These are phyloP conservation scores for Odontamblyopus rebecca DNA, from an alignment of 2,797 vertebrate species.

Conservation along the genomic window DNA sequence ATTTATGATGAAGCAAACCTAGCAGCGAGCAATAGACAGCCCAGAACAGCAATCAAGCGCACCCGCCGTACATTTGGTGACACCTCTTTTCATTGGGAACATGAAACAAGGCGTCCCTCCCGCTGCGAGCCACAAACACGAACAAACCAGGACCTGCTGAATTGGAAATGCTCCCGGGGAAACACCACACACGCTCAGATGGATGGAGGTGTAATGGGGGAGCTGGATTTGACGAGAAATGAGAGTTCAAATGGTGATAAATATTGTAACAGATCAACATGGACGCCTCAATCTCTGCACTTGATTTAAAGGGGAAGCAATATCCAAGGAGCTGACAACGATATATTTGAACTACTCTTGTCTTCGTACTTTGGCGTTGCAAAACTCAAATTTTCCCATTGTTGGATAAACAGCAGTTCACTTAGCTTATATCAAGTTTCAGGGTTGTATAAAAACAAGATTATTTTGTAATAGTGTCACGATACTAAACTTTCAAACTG, in stretches of 20 bases:
- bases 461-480: too few species aligned
- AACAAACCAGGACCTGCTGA: constrained; percentile 40
- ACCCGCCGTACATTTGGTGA: constrained; percentile 54
- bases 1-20: constrained; percentile 73
- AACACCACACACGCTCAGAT: constrained; percentile 7
- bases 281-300: constrained; percentile 53
- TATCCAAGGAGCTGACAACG: not conserved
- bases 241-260: constrained; percentile 52
- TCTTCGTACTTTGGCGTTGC: not conserved
- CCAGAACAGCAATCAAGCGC: constrained; percentile 60
- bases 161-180: constrained; percentile 48
- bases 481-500: too few species aligned
- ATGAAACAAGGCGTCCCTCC: constrained; percentile 47
- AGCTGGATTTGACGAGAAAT: constrained; percentile 50
- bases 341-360: not conserved
- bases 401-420: not conserved
- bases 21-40: constrained; percentile 64
- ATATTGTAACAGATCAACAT: constrained; percentile 56
- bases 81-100: constrained; percentile 64
- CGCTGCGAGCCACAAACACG: constrained; percentile 36
- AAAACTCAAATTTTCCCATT: not conserved
- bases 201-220: constrained; percentile 49
- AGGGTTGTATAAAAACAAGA: too few species aligned
- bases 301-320: constrained; percentile 27
- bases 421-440: not conserved